Percentiles rank a stretch among this genome's conserved stretches.
phyloP scores from a whole-genome alignment of 2,888 invertebrate species.

The Chelonus formosanus region DNA sequence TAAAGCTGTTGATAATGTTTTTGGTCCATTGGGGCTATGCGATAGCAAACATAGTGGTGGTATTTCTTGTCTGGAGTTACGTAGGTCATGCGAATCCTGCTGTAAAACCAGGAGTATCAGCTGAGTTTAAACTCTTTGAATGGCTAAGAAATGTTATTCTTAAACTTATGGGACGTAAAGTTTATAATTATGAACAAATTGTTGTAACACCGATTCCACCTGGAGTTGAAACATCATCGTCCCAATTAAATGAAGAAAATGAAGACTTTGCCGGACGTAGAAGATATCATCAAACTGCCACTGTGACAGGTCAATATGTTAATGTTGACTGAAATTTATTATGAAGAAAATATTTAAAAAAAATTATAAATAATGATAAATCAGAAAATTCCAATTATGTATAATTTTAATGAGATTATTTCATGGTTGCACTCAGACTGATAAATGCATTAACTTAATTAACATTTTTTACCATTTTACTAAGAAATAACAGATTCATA shows the following conservation, averaged over 20 bases:
- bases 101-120: constrained; percentile 89
- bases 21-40: constrained; percentile 95
- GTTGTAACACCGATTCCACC: constrained; percentile 85
- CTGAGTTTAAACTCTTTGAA: constrained; percentile 81
- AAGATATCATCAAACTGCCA: constrained; percentile 91
- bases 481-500: no score
- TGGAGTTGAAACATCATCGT: constrained; percentile 80
- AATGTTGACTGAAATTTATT: constrained; percentile 54
- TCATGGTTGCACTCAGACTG: no score
- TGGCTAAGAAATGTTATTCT: constrained; percentile 80
- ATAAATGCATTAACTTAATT: no score
- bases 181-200: constrained; percentile 85
- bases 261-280: constrained; percentile 92
- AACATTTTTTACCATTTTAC: no score
- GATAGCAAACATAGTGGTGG: constrained; percentile 80
- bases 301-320: constrained; percentile 78
- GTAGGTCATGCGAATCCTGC: constrained; percentile 96
- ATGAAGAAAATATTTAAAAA: no score
- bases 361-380: no score
- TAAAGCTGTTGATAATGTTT: constrained; percentile 90
- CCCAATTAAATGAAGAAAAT: constrained; percentile 93
- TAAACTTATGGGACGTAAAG: constrained; percentile 79
- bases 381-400: no score
- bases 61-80: constrained; percentile 90
- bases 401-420: no score